Base-by-base conservation (phyloP, 2,113 vertebrate species). In the Pelecanoides urinatrix region DNA sequence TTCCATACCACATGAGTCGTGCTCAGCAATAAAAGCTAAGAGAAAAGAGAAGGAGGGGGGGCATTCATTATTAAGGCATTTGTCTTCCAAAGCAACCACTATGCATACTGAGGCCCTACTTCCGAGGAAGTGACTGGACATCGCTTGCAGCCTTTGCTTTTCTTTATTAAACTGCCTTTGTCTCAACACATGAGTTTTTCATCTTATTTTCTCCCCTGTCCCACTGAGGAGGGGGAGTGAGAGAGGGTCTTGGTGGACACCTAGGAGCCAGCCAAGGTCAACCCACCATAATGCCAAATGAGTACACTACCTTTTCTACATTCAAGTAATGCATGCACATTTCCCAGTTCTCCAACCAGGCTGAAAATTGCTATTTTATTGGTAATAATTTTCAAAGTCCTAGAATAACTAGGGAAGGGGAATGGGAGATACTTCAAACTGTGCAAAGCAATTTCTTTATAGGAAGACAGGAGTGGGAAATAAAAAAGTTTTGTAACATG, bases 381-480 rank as follows among this genome's bases (percentile, higher is more conserved):
- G 23, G 15, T 45, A 93, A 83, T 89, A 93, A 68, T 73, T 85
- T 92, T 81, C 63, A n/a, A 77, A 68, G 47, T 70, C 62, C 50
- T 66, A 87, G 47, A 91, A 29, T 59, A 84, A 91, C 47, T 88
- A 72, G 83, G 42, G 36, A 96, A 95, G 58, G 67, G 36, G 38
- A 97, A 88, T 86, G 50, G 50, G 59, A 89, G n/a, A 83, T 77
- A 77, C 52, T 93, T 92, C 12, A 58, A 92, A 78, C 34, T 89
- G 55, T 63, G 36, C 59, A 85, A 94, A 62, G 63, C 45, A 38
- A 93, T 42, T 78, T 96, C 40, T 87, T 92, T 95, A 49, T 78
- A 62, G 79, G 36, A 91, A 42, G 63, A 9, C 73, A 42, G 71
- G 15, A 96, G 89, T 86, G 56, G 56, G 50, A 94, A 92, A 89